phyloP scores from a whole-genome alignment of 35 echinoderm and acorn worm genomes.

The Lytechinus pictus region DNA sequence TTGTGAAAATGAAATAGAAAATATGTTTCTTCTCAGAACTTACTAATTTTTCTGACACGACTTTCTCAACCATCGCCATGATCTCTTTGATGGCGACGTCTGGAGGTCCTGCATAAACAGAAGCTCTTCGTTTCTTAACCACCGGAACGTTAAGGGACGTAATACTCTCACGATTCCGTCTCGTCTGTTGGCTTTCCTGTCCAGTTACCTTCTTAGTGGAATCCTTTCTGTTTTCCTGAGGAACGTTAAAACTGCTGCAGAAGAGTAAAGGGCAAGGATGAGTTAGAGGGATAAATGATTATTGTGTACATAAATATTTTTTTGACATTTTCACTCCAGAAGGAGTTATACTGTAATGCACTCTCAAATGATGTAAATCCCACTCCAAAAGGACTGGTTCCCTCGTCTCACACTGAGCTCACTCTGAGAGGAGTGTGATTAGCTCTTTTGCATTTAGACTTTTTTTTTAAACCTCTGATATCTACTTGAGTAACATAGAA shows the following conservation, averaged over 20 bases:
- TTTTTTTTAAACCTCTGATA: background rate
- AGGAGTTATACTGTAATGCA: no score
- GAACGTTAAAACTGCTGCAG: background rate
- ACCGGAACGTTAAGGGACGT: background rate
- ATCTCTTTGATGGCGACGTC: conserved; percentile 26
- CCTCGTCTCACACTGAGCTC: no score
- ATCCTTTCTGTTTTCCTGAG: background rate
- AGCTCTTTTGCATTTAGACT: background rate
- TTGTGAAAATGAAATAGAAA: no score
- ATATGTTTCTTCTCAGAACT: background rate
- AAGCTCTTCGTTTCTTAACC: background rate
- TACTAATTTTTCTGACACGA: conserved; percentile 23
- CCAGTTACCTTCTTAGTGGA: background rate
- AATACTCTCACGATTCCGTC: background rate
- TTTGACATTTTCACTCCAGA: no score
- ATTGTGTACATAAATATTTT: no score
- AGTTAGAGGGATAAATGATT: background rate
- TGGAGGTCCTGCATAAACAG: background rate
- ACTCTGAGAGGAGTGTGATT: no score
- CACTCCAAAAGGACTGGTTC: no score
- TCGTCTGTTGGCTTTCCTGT: background rate
- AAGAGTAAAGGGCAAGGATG: background rate
- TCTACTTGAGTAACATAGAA: background rate
- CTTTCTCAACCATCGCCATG: background rate
- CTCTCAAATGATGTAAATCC: no score